Conservation (phyloP, 2,113 vertebrate species). For the Panthera tigris region DNA sequence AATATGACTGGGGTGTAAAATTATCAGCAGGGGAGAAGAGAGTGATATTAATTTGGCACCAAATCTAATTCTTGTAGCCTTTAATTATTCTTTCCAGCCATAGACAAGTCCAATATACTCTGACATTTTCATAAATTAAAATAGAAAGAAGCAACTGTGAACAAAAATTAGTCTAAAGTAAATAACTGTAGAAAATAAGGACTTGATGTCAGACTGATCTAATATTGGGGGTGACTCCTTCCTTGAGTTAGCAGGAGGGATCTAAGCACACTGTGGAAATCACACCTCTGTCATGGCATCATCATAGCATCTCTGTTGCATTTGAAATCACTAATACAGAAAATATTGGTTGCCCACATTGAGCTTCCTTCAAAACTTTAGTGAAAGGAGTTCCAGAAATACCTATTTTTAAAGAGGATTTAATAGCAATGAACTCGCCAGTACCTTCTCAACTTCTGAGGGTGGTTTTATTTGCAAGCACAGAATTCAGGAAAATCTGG, state of each 20-base stretch:
- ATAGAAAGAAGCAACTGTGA: constrained; percentile 28
- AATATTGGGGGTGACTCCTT: background rate
- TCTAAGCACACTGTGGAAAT: background rate
- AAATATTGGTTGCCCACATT: background rate
- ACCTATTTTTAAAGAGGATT: background rate
- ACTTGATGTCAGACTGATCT: background rate
- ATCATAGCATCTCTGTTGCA: background rate
- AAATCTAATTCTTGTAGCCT: constrained; percentile 49
- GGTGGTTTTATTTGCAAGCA: background rate
- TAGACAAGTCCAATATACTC: constrained; percentile 60
- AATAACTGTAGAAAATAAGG: constrained; percentile 45
- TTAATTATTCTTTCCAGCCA: constrained; percentile 71
- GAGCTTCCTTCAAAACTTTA: background rate
- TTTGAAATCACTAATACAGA: background rate
- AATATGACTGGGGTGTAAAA: constrained; percentile 52
- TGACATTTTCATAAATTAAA: constrained; percentile 46
- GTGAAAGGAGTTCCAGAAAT: background rate
- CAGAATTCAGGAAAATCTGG: background rate
- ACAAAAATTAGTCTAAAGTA: constrained; percentile 59
- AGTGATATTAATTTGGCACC: constrained; percentile 61
- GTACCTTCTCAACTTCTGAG: background rate
- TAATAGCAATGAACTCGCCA: background rate
- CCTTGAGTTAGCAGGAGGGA: background rate
- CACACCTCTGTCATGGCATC: background rate
- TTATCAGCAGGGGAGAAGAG: constrained; percentile 57